These are phyloP conservation scores for Melanotaenia pygmaea DNA, from an alignment of 2,797 vertebrate species.

Conservation along the genomic window DNA sequence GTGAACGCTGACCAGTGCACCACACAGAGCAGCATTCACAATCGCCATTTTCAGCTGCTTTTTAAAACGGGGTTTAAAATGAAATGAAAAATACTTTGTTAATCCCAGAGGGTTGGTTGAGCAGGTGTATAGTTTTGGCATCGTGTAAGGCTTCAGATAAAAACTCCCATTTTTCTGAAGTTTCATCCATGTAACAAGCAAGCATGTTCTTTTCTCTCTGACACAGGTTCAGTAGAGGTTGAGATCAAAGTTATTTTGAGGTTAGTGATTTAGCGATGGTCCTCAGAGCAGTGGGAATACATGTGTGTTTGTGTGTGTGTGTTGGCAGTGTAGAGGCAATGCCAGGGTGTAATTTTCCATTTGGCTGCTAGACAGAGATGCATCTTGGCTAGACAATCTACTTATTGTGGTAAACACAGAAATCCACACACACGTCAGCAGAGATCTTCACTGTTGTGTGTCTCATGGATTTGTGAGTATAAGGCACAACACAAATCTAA, in stretches of 20 bases:
- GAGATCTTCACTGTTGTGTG: conserved; percentile 14
- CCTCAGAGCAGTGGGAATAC: not conserved
- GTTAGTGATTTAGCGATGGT: not conserved
- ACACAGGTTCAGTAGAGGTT: not conserved
- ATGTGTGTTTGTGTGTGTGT: not conserved
- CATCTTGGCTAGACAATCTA: conserved; percentile 35
- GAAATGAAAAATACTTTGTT: too few relatives aligned
- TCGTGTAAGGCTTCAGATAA: not conserved
- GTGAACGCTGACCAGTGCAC: too few relatives aligned
- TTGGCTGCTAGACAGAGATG: conserved; percentile 78
- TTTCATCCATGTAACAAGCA: not conserved
- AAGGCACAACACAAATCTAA: conserved; percentile 16
- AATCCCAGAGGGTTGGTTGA: too few relatives aligned
- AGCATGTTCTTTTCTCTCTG: not conserved
- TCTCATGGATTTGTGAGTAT: conserved; percentile 49
- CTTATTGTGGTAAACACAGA: conserved; percentile 23
- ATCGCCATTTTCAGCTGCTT: too few relatives aligned
- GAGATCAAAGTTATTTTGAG: conserved; percentile 3
- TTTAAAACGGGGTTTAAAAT: too few relatives aligned
- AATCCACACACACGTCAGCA: conserved; percentile 2
- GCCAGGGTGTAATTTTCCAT: conserved; percentile 77
- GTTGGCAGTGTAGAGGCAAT: conserved; percentile 27
- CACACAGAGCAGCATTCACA: too few relatives aligned
- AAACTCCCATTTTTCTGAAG: not conserved
- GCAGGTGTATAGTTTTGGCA: not conserved